Percentiles rank a stretch among this genome's conserved stretches.
Conservation (phyloP, 2,888 invertebrate species). For the Pandemis heparana region DNA sequence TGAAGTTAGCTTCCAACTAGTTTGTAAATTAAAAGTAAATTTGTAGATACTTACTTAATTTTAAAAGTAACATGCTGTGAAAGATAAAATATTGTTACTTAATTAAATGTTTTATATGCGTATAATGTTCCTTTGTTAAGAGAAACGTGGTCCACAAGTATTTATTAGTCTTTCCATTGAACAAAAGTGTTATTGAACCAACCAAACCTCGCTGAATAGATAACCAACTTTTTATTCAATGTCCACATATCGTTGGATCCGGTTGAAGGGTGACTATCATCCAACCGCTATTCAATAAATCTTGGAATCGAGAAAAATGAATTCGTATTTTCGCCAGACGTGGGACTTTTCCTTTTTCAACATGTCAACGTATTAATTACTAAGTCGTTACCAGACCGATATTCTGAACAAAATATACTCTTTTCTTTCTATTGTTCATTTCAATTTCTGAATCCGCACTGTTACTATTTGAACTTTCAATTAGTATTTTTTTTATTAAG, state of each 20-base stretch:
- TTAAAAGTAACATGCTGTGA: neutral
- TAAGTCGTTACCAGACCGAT: neutral
- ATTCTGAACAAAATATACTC: neutral
- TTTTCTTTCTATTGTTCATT: neutral
- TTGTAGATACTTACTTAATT: neutral
- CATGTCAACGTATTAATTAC: neutral
- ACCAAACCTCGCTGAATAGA: neutral
- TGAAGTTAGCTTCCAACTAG: neutral
- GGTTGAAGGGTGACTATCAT: conserved; percentile 1
- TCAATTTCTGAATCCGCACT: neutral
- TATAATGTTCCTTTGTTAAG: neutral
- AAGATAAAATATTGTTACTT: neutral
- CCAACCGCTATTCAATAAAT: conserved; percentile 4
- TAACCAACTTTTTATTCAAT: neutral
- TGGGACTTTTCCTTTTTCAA: neutral
- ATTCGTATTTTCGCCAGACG: conserved; percentile 3
- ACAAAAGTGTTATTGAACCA: neutral
- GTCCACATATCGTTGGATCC: neutral
- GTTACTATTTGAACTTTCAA: neutral
- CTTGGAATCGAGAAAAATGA: neutral
- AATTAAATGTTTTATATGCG: too few species aligned
- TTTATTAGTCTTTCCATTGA: neutral
- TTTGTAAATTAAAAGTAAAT: neutral
- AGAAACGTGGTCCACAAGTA: neutral
- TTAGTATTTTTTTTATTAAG: neutral